Percentiles rank a stretch among this genome's conserved stretches.
Evolutionary conservation across 2,888 invertebrate genomes (phyloP).

Genomic region (Perizoma affinitatum): DNA sequence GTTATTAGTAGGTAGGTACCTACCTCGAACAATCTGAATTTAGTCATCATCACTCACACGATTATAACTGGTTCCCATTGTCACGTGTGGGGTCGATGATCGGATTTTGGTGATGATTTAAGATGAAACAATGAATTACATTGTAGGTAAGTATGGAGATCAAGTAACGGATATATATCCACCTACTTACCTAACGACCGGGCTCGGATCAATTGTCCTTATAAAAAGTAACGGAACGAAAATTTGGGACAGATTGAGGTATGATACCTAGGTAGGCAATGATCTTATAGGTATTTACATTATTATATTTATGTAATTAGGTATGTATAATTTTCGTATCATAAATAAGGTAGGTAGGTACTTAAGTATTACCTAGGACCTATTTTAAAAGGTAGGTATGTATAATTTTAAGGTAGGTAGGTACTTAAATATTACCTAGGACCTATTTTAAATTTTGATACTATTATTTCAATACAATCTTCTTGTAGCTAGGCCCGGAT

Average conservation of each 20-base stretch:
- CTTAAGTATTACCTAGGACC: constrained; percentile 9
- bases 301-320: no score
- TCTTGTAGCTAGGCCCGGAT: no score
- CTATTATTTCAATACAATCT: no score
- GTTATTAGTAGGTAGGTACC: no score
- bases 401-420: neutral
- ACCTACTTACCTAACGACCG: constrained; percentile 2
- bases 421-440: no score
- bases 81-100: constrained; percentile 30
- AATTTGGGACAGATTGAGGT: neutral
- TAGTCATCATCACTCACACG: constrained; percentile 7
- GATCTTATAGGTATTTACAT: no score
- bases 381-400: no score
- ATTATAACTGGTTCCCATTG: constrained; percentile 23
- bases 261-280: no score
- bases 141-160: constrained; percentile 32
- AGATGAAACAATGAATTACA: constrained; percentile 37
- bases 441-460: no score
- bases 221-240: constrained; percentile 15
- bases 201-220: constrained; percentile 12
- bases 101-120: constrained; percentile 26
- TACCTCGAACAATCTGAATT: constrained; percentile 7
- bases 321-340: no score
- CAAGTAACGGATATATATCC: constrained; percentile 29
- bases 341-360: no score